phyloP scores from a whole-genome alignment of 2,888 invertebrate genomes.

The Phania funesta region DNA sequence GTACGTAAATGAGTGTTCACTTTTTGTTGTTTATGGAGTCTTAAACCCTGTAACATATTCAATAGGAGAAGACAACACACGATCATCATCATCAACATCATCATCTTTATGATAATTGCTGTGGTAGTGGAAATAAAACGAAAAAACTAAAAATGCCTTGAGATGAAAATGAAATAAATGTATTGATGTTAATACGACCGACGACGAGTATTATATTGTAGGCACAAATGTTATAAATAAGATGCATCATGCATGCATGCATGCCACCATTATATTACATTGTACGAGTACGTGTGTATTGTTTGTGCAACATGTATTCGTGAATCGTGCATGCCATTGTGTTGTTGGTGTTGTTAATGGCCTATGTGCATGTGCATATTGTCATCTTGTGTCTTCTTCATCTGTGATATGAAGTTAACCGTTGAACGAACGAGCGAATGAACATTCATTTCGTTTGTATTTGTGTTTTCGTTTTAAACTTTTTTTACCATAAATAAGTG shows the following conservation, averaged over 20 bases:
- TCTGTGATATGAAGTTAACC: constrained; percentile 5
- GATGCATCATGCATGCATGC: background rate
- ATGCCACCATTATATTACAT: constrained; percentile 1
- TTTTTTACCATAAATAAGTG: constrained; percentile 21
- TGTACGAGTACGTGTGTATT: background rate
- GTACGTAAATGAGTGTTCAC: background rate
- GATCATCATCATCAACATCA: constrained; percentile 2
- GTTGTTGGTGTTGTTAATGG: constrained; percentile 3
- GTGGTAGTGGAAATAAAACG: background rate
- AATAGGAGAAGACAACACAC: constrained; percentile 2
- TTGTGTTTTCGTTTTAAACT: background rate
- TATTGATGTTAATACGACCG: constrained; percentile 48
- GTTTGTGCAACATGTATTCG: constrained; percentile 26
- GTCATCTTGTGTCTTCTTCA: constrained; percentile 35
- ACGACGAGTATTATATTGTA: constrained; percentile 25
- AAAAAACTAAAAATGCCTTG: background rate
- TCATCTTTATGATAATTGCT: constrained; percentile 12
- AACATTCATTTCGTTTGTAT: constrained; percentile 12
- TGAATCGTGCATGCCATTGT: constrained; percentile 25
- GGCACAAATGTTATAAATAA: constrained; percentile 14
- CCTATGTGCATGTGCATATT: constrained; percentile 10
- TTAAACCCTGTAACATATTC: constrained; percentile 13
- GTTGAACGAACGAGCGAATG: background rate
- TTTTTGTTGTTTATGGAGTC: background rate
- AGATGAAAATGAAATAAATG: constrained; percentile 27